A percentile compares a stretch with the other conserved stretches of the same genome.
phyloP scores from a whole-genome alignment of 1,140 invertebrate species.

The Phymorhynchus buccinoides region DNA sequence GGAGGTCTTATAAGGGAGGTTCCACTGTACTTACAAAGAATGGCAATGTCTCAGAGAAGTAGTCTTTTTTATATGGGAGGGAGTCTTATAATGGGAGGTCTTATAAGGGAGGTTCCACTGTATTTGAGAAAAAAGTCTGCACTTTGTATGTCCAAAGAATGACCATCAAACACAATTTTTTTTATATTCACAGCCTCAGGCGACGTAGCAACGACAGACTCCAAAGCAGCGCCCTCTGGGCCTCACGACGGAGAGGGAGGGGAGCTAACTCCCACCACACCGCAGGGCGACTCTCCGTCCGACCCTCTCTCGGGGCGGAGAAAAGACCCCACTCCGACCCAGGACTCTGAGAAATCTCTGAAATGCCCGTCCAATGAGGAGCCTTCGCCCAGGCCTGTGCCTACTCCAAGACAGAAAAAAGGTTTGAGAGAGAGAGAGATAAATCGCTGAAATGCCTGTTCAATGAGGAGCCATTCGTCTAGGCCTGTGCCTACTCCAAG shows the following conservation, averaged over 20 bases:
- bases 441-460: too few relatives aligned
- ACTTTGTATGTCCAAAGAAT: too few relatives aligned
- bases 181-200: not conserved
- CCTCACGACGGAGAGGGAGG: not conserved
- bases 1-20: too few relatives aligned
- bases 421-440: too few relatives aligned
- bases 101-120: too few relatives aligned
- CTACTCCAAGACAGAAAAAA: too few relatives aligned
- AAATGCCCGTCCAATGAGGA: not conserved
- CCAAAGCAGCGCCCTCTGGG: not conserved
- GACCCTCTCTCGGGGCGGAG: not conserved
- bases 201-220: not conserved
- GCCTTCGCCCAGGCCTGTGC: not conserved
- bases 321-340: conserved; percentile 9
- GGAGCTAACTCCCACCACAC: not conserved
- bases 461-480: not conserved
- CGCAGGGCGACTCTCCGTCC: not conserved
- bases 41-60: too few relatives aligned
- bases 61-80: too few relatives aligned
- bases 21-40: too few relatives aligned
- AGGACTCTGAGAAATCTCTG: conserved; percentile 1
- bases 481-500: conserved; percentile 30
- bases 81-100: too few relatives aligned
- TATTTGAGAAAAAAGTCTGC: not conserved
- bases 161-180: too few relatives aligned